These are phyloP conservation scores for Monoplex corrugatus DNA, from an alignment of 2,888 invertebrate genomes.

Conservation along the genomic window DNA sequence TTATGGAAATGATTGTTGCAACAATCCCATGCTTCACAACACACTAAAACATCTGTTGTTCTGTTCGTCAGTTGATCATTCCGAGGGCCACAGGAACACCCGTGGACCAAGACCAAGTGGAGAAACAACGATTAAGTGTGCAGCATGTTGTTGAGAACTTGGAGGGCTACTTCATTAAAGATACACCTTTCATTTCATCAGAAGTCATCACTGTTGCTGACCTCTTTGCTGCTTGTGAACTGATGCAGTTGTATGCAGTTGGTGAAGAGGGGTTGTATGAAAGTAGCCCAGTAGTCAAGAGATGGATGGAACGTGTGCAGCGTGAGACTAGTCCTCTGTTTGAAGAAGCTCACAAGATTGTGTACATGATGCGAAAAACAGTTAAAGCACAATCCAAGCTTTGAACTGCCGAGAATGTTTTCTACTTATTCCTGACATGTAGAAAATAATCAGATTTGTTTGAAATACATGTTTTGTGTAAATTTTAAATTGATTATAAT, in stretches of 20 bases:
- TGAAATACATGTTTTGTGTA: not conserved
- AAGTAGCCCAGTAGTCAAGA: constrained; percentile 67
- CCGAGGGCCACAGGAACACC: constrained; percentile 69
- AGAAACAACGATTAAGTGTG: constrained; percentile 62
- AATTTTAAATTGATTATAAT: too few species aligned
- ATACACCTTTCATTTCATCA: constrained; percentile 71
- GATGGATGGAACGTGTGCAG: constrained; percentile 75
- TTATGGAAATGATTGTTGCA: too few species aligned
- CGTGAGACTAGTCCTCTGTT: constrained; percentile 68
- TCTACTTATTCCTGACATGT: too few species aligned
- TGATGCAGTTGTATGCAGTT: constrained; percentile 74
- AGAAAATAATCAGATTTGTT: not conserved
- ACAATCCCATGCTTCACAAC: too few species aligned
- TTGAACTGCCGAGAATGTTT: not conserved
- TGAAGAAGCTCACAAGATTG: constrained; percentile 71
- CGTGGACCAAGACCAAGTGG: constrained; percentile 68
- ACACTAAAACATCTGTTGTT: not conserved
- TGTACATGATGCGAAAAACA: constrained; percentile 61
- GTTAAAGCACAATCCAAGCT: constrained; percentile 45
- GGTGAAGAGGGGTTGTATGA: constrained; percentile 70
- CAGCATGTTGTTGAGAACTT: constrained; percentile 63
- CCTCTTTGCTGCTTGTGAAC: constrained; percentile 75
- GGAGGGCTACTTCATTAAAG: constrained; percentile 73
- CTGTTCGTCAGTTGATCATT: constrained; percentile 69
- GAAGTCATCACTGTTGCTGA: constrained; percentile 77